Percentiles rank a stretch among this genome's conserved stretches.
Conservation (phyloP, 2,888 invertebrate species). For the Busseola fusca region DNA sequence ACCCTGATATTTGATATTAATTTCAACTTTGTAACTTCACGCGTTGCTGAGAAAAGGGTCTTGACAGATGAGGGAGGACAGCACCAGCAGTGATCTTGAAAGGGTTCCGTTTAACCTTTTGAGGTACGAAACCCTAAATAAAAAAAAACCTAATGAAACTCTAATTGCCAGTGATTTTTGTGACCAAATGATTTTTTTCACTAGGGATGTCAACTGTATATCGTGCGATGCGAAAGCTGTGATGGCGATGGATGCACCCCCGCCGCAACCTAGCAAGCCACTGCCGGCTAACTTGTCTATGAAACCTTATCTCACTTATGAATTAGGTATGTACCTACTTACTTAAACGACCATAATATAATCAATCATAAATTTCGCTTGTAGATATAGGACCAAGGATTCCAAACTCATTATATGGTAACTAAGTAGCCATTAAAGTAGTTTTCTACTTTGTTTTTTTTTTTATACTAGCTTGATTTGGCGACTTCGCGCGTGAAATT, state of each 20-base stretch:
- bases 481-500: too few species aligned
- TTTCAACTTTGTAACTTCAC: too few species aligned
- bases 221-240: conserved; percentile 93
- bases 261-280: conserved; percentile 84
- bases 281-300: conserved; percentile 89
- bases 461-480: not conserved
- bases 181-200: not conserved
- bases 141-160: too few species aligned
- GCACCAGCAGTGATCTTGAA: too few species aligned
- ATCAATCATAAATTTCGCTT: too few species aligned
- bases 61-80: too few species aligned
- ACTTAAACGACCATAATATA: too few species aligned
- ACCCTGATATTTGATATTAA: too few species aligned
- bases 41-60: too few species aligned
- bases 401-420: not conserved
- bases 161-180: too few species aligned
- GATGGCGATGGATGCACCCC: conserved; percentile 90
- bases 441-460: not conserved
- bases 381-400: not conserved
- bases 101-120: too few species aligned
- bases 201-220: conserved; percentile 92
- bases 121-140: too few species aligned
- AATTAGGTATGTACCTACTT: conserved; percentile 86
- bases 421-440: not conserved
- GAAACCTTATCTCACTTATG: conserved; percentile 92